Percentiles rank a stretch among this genome's conserved stretches.
These are phyloP conservation scores for Eristalis tenax DNA, from an alignment of 2,888 invertebrate genomes.

Conservation along the genomic window DNA sequence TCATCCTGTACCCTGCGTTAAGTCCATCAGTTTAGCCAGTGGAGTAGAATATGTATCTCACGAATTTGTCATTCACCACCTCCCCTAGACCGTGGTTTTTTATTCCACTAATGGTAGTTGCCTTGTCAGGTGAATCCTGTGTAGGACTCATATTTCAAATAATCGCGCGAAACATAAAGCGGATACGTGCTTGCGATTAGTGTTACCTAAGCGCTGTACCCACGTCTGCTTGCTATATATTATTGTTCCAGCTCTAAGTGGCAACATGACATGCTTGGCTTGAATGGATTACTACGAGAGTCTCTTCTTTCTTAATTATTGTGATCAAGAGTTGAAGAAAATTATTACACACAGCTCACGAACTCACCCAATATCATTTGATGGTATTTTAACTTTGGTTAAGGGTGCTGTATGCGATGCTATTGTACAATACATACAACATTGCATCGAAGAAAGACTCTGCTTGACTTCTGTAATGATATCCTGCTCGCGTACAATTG, in stretches of 20 bases:
- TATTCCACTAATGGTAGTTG: slow-evolving; percentile 6
- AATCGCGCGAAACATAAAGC: slow-evolving; percentile 68
- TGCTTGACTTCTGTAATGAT: slow-evolving; percentile 46
- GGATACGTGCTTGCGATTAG: slow-evolving; percentile 68
- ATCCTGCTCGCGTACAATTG: slow-evolving; percentile 64
- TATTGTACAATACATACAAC: background rate
- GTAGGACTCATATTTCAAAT: slow-evolving; percentile 64
- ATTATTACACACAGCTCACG: slow-evolving; percentile 51
- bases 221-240: slow-evolving; percentile 59
- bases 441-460: slow-evolving; percentile 29
- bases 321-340: slow-evolving; percentile 50
- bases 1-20: background rate
- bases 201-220: slow-evolving; percentile 36
- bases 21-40: background rate
- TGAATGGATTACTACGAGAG: slow-evolving; percentile 13
- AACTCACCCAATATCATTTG: slow-evolving; percentile 40
- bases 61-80: slow-evolving; percentile 40
- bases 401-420: slow-evolving; percentile 8
- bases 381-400: slow-evolving; percentile 49
- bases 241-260: background rate
- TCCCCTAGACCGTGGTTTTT: slow-evolving; percentile 18
- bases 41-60: slow-evolving; percentile 58
- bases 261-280: background rate
- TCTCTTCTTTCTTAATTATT: slow-evolving; percentile 53
- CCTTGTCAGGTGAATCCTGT: slow-evolving; percentile 38